Evolutionary conservation across 2,888 invertebrate species (phyloP).

Genomic region (Rhagium mordax): DNA sequence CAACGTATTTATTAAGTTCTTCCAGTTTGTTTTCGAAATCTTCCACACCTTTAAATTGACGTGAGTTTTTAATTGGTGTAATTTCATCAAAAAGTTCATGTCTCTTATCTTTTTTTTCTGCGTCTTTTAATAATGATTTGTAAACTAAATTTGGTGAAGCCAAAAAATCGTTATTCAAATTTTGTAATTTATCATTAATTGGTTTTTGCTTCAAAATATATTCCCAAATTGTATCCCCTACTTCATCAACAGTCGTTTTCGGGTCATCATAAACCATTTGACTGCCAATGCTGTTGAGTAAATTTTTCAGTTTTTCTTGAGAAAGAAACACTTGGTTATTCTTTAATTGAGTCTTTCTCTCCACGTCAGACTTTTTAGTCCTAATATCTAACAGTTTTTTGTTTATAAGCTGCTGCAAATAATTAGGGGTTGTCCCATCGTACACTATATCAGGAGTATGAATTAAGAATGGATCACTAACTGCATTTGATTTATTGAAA

Average conservation of each 20-base stretch:
- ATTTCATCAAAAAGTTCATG: constrained; percentile 33
- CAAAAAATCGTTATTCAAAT: background rate
- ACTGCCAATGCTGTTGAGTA: background rate
- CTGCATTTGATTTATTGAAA: background rate
- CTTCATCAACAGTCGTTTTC: background rate
- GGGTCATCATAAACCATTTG: background rate
- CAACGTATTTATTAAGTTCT: constrained; percentile 51
- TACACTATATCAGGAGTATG: background rate
- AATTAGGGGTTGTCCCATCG: background rate
- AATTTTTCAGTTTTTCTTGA: constrained; percentile 8
- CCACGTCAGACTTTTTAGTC: constrained; percentile 21
- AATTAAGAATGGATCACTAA: background rate
- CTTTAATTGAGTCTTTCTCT: constrained; percentile 11
- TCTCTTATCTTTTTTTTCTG: constrained; percentile 30
- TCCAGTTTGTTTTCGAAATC: constrained; percentile 53
- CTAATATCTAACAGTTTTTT: constrained; percentile 12
- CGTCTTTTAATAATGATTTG: constrained; percentile 22
- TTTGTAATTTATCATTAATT: background rate
- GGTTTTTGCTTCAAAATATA: background rate
- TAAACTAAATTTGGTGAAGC: constrained; percentile 12
- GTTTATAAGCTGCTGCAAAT: constrained; percentile 25
- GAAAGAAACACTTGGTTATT: constrained; percentile 16
- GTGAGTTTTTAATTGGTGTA: constrained; percentile 28
- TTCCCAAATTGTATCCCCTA: background rate
- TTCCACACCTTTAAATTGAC: constrained; percentile 49